These are phyloP conservation scores for Desoria tigrina DNA, from an alignment of 2,888 invertebrate genomes.

Conservation along the genomic window DNA sequence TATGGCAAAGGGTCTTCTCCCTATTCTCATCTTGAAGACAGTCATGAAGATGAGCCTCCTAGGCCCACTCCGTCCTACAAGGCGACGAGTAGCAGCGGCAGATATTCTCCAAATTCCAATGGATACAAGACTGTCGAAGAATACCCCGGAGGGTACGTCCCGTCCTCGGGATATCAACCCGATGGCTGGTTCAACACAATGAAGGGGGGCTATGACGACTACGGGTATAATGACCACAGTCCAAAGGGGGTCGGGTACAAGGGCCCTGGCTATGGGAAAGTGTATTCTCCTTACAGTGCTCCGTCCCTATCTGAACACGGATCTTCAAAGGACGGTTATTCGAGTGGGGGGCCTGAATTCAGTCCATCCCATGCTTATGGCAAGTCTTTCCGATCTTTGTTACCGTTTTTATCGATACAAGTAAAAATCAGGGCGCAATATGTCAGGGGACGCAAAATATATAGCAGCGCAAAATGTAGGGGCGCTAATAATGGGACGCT, in stretches of 20 bases:
- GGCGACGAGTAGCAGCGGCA: no score
- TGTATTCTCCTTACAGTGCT: constrained; percentile 2
- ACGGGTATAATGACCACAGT: constrained; percentile 31
- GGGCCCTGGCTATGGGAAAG: constrained; percentile 4
- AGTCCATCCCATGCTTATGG: not conserved
- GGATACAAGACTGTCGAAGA: no score
- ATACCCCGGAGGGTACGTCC: constrained; percentile 9
- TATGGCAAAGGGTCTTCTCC: no score
- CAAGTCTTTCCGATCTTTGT: no score
- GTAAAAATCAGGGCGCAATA: no score
- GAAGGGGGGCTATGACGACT: constrained; percentile 32
- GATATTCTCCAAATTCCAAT: no score
- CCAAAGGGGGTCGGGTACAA: constrained; percentile 23
- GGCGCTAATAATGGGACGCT: no score
- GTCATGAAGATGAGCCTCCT: not conserved
- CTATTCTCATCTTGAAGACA: no score
- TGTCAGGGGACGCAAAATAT: no score
- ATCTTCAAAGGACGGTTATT: not conserved
- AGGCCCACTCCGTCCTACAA: not conserved
- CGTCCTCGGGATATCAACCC: constrained; percentile 17
- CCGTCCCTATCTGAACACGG: constrained; percentile 1
- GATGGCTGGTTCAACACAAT: constrained; percentile 21
- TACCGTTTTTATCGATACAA: no score
- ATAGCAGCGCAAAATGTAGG: no score
- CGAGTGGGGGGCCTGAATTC: not conserved